These are phyloP conservation scores for Linepithema humile DNA, from an alignment of 1,140 invertebrate species.

Conservation along the genomic window DNA sequence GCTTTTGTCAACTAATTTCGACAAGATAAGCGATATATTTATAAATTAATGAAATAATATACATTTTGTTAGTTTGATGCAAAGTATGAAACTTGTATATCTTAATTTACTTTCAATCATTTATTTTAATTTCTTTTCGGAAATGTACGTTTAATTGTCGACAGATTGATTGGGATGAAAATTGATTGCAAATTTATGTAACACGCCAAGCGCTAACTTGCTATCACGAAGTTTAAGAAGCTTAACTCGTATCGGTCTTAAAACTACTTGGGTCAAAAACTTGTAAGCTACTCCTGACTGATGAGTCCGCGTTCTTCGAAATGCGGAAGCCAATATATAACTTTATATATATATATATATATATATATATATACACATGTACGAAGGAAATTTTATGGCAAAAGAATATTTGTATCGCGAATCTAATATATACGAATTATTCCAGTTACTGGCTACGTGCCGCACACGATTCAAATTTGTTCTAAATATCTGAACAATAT, in stretches of 20 bases:
- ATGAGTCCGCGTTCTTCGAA: background rate
- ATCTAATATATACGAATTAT: background rate
- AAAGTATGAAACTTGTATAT: background rate
- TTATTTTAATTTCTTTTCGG: background rate
- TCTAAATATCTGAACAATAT: slow-evolving; percentile 11
- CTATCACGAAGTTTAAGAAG: background rate
- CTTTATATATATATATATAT: background rate
- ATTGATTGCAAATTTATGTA: slow-evolving; percentile 7
- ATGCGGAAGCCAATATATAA: background rate
- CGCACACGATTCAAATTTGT: background rate
- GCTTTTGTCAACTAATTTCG: background rate
- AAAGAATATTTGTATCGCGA: background rate
- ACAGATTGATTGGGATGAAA: background rate
- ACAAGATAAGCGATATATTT: background rate
- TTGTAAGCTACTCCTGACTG: background rate
- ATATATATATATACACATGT: no score
- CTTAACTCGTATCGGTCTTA: slow-evolving; percentile 28
- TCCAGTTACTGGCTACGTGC: background rate
- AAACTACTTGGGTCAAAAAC: slow-evolving; percentile 10
- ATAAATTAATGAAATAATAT: background rate
- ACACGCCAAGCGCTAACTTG: background rate
- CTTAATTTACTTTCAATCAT: background rate
- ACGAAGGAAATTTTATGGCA: background rate
- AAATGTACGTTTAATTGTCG: background rate
- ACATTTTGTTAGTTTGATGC: background rate